phyloP scores from a whole-genome alignment of 37 sponge, comb jelly and placozoan species.

The Ephydatia muelleri region DNA sequence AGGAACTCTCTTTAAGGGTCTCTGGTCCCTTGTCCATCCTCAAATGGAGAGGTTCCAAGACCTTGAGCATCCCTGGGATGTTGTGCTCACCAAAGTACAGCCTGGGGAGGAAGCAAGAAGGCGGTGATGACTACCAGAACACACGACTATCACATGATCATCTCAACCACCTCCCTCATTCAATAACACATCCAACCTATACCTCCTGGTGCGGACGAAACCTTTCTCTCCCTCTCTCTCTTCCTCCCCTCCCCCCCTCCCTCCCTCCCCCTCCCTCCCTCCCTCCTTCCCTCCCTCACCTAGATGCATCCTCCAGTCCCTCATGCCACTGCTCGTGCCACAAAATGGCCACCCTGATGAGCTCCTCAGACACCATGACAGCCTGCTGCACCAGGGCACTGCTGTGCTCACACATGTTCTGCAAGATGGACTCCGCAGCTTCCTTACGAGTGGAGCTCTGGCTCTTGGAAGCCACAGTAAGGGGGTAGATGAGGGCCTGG shows the following conservation, averaged over 20 bases:
- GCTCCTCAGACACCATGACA: slow-evolving; percentile 94
- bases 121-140: not conserved
- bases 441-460: slow-evolving; percentile 59
- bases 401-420: slow-evolving; percentile 89
- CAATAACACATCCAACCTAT: not conserved
- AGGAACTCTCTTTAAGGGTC: slow-evolving; percentile 88
- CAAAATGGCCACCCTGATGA: slow-evolving; percentile 94
- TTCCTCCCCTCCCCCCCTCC: not conserved
- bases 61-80: slow-evolving; percentile 84
- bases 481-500: slow-evolving; percentile 96
- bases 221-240: not conserved
- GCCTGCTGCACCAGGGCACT: slow-evolving; percentile 88
- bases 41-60: slow-evolving; percentile 87
- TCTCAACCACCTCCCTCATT: not conserved
- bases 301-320: slow-evolving; percentile 94
- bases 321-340: slow-evolving; percentile 99
- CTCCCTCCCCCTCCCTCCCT: not conserved
- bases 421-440: slow-evolving; percentile 84
- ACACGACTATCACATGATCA: not conserved
- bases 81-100: slow-evolving; percentile 95
- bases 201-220: not conserved
- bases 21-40: slow-evolving; percentile 87
- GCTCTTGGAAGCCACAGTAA: slow-evolving; percentile 92
- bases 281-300: slow-evolving; percentile 15
- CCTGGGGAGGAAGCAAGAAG: slow-evolving; percentile 14